A percentile compares a stretch with the other conserved stretches of the same genome.
phyloP scores from a whole-genome alignment of 37 sponge, comb jelly and placozoan genomes.

The Lycopodina hypogea region DNA sequence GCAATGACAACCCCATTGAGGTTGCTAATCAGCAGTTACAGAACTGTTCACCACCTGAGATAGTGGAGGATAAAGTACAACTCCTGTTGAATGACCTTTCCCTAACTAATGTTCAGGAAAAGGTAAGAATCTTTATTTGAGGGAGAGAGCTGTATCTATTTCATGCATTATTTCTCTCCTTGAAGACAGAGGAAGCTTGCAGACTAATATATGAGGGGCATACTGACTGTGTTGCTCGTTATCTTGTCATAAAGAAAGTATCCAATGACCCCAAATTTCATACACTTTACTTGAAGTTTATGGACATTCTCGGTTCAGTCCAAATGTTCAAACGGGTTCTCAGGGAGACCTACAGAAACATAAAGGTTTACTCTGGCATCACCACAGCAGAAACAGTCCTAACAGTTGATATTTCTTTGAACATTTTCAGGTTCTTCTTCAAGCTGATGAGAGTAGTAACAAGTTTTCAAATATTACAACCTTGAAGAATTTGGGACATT shows the following conservation, averaged over 20 bases:
- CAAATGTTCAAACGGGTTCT: constrained; percentile 58
- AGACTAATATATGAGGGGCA: constrained; percentile 72
- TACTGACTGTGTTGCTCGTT: constrained; percentile 90
- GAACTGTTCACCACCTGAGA: constrained; percentile 72
- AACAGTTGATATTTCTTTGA: neutral
- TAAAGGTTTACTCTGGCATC: constrained; percentile 64
- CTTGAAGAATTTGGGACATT: constrained; percentile 94
- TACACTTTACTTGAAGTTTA: constrained; percentile 83
- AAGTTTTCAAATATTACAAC: constrained; percentile 85
- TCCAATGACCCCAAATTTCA: constrained; percentile 97
- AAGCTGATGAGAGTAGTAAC: constrained; percentile 78
- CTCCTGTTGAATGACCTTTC: constrained; percentile 98
- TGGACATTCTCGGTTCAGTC: constrained; percentile 58
- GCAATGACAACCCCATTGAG: constrained; percentile 76
- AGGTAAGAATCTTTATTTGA: constrained; percentile 63
- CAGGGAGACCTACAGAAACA: constrained; percentile 91
- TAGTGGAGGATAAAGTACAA: constrained; percentile 81
- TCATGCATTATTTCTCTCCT: neutral
- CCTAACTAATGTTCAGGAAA: constrained; percentile 73
- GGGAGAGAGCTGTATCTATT: neutral
- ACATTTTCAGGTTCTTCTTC: constrained; percentile 70
- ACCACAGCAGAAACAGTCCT: neutral
- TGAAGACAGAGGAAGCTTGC: constrained; percentile 79
- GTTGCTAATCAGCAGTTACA: constrained; percentile 69
- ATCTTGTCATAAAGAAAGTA: constrained; percentile 89